These are phyloP conservation scores for Benthosema pterotum DNA, from an alignment of 2,797 vertebrate species.

Conservation along the genomic window DNA sequence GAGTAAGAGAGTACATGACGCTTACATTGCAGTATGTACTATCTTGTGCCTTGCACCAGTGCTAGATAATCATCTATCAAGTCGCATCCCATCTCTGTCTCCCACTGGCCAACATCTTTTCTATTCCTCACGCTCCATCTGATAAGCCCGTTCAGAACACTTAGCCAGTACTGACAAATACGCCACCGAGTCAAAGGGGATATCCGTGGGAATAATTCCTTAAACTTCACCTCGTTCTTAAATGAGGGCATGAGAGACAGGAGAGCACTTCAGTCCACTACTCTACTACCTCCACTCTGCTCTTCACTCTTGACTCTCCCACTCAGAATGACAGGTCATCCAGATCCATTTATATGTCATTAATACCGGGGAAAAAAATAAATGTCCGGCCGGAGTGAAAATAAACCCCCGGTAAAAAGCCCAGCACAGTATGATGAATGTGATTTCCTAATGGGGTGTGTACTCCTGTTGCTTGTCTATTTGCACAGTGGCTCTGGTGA, in stretches of 20 bases:
- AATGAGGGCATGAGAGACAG: background rate
- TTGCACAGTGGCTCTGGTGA: slow-evolving; percentile 46
- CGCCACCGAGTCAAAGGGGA: too few species aligned
- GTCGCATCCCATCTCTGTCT: too few species aligned
- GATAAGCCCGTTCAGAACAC: slow-evolving; percentile 4
- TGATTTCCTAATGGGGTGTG: slow-evolving; percentile 58
- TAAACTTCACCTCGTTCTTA: background rate
- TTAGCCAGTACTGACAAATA: slow-evolving; percentile 1
- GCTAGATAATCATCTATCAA: too few species aligned
- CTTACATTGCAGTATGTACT: too few species aligned
- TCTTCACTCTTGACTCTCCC: slow-evolving; percentile 51
- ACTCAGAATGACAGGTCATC: slow-evolving; percentile 38
- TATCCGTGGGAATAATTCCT: too few species aligned
- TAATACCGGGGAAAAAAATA: slow-evolving; percentile 42
- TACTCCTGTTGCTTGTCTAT: slow-evolving; percentile 47
- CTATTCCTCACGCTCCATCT: background rate
- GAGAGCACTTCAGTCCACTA: slow-evolving; percentile 30
- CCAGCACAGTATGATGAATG: slow-evolving; percentile 56
- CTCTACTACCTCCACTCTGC: slow-evolving; percentile 24
- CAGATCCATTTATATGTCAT: slow-evolving; percentile 41
- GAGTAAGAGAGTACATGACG: background rate
- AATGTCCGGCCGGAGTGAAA: slow-evolving; percentile 35
- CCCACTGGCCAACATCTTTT: slow-evolving; percentile 2
- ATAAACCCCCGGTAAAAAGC: slow-evolving; percentile 29
- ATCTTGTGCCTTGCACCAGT: too few species aligned